phyloP scores from a whole-genome alignment of 2,113 vertebrate genomes.

The Microcebus lehilahytsara region DNA sequence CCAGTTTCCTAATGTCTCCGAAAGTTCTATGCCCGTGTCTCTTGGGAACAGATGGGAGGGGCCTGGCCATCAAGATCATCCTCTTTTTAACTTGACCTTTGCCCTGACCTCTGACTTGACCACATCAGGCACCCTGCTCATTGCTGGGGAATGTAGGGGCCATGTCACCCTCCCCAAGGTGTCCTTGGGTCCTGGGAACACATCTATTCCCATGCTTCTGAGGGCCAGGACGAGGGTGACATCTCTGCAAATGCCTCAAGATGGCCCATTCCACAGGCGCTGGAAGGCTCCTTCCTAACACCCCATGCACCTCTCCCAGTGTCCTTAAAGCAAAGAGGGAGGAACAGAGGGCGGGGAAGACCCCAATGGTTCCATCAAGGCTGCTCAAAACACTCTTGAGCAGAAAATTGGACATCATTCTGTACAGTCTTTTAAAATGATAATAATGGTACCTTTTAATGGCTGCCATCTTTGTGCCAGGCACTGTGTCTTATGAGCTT shows the following conservation, averaged over 20 bases:
- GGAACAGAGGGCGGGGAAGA: background rate
- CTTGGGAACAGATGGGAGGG: background rate
- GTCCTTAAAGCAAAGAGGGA: background rate
- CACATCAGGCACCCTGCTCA: background rate
- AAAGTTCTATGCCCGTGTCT: background rate
- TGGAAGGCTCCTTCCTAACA: background rate
- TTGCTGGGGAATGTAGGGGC: background rate
- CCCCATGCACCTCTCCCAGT: background rate
- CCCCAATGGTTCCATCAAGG: background rate
- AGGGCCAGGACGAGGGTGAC: background rate
- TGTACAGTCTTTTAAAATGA: background rate
- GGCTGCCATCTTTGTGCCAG: background rate
- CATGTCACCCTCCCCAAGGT: background rate
- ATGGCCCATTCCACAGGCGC: background rate
- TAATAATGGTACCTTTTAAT: background rate
- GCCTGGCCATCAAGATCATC: background rate
- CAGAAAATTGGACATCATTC: background rate
- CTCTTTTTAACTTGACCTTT: slow-evolving; percentile 3
- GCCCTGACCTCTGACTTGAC: background rate
- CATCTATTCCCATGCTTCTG: slow-evolving; percentile 26
- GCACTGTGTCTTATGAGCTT: background rate
- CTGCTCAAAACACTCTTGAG: background rate
- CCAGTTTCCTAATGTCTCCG: background rate
- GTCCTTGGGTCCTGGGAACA: slow-evolving; percentile 18
- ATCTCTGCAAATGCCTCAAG: background rate